A percentile compares a stretch with the other conserved stretches of the same genome.
Conservation (phyloP, 2,113 vertebrate species). For the Cygnus atratus region DNA sequence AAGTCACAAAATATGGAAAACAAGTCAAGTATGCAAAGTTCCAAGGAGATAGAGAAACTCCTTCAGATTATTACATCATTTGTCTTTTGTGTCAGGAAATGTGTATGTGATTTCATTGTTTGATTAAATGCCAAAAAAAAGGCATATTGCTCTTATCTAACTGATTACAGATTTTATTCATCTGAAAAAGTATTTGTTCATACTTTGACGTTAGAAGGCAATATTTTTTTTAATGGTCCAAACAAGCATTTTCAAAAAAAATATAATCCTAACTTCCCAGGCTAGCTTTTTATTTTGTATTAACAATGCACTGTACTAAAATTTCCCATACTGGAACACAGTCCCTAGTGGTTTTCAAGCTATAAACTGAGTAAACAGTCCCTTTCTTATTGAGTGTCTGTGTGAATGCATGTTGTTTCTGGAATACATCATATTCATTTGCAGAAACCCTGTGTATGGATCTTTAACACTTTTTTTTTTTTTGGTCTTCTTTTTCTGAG, state of each 20-base stretch:
- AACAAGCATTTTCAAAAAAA: constrained; percentile 70
- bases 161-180: constrained; percentile 89
- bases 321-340: constrained; percentile 71
- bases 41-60: constrained; percentile 88
- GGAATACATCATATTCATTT: constrained; percentile 75
- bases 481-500: neutral
- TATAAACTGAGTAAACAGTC: constrained; percentile 75
- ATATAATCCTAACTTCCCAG: constrained; percentile 70
- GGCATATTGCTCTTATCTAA: constrained; percentile 88
- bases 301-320: constrained; percentile 72
- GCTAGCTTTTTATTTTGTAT: constrained; percentile 74
- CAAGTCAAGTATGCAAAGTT: constrained; percentile 90
- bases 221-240: constrained; percentile 68
- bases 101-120: constrained; percentile 89
- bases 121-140: constrained; percentile 93
- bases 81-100: constrained; percentile 88
- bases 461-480: constrained; percentile 39
- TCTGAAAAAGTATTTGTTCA: constrained; percentile 79
- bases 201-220: constrained; percentile 74
- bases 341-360: constrained; percentile 74
- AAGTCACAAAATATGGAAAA: constrained; percentile 86
- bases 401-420: constrained; percentile 68
- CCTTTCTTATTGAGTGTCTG: constrained; percentile 72
- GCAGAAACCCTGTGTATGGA: constrained; percentile 62
- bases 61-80: constrained; percentile 89